Conservation (phyloP, 2,888 invertebrate genomes). For the Schizaphis graminum region DNA sequence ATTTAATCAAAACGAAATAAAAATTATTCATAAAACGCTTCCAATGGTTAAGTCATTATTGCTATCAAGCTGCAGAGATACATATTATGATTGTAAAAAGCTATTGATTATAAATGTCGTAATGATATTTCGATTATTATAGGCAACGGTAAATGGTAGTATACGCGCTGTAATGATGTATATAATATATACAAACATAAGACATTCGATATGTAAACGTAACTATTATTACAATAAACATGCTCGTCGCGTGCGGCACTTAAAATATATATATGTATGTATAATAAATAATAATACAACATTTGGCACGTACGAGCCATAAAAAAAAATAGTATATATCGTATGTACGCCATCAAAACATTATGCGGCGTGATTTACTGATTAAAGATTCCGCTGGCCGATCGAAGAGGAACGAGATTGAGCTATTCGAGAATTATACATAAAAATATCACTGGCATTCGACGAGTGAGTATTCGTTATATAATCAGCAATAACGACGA, state of each 20-base stretch:
- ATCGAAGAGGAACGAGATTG: not conserved
- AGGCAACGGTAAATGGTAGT: not conserved
- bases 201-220: not conserved
- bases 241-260: constrained; percentile 2
- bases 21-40: not conserved
- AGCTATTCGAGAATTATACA: not conserved
- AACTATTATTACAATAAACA: not conserved
- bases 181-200: too few relatives aligned
- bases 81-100: not conserved
- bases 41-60: not conserved
- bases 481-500: not conserved
- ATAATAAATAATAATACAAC: constrained; percentile 6
- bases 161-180: not conserved
- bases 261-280: not conserved
- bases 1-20: not conserved
- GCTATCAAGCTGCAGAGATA: not conserved
- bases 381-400: not conserved
- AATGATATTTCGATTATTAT: not conserved
- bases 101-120: not conserved
- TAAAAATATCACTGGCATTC: not conserved
- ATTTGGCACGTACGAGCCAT: not conserved
- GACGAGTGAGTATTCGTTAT: not conserved
- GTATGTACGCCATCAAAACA: constrained; percentile 5
- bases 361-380: not conserved
- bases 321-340: not conserved